Conservation (phyloP, 2,888 invertebrate genomes). For the Fragum fragum region DNA sequence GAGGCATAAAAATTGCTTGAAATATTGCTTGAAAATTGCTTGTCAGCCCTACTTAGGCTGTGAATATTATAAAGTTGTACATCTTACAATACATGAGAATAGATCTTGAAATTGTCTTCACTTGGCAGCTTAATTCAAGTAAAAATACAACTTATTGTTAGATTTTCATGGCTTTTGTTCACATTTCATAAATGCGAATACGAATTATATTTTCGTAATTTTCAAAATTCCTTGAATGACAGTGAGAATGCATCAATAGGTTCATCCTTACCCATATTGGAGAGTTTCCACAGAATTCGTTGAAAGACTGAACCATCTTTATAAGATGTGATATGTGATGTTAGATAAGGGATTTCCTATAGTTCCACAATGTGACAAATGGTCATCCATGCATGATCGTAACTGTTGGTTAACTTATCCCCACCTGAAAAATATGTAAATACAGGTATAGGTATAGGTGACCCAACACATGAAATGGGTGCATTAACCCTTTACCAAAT, state of each 20-base stretch:
- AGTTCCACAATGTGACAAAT: neutral
- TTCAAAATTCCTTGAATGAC: neutral
- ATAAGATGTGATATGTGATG: neutral
- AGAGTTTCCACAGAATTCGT: conserved; percentile 62
- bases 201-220: neutral
- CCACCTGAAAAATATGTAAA: neutral
- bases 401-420: neutral
- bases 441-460: too few relatives aligned
- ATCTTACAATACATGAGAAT: neutral
- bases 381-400: neutral
- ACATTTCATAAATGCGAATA: neutral
- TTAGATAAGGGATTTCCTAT: neutral
- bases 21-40: too few relatives aligned
- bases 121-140: neutral
- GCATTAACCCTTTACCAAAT: too few relatives aligned
- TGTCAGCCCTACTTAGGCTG: too few relatives aligned
- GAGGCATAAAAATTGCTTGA: too few relatives aligned
- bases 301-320: conserved; percentile 61
- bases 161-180: too few relatives aligned
- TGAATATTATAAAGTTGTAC: too few relatives aligned
- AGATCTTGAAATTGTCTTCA: neutral
- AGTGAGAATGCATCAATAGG: too few relatives aligned
- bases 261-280: conserved; percentile 46
- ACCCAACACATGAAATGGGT: too few relatives aligned
- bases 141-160: neutral